Percentiles rank a stretch among this genome's conserved stretches.
phyloP scores from a whole-genome alignment of 2,113 vertebrate species.

The Pseudopipra pipra region DNA sequence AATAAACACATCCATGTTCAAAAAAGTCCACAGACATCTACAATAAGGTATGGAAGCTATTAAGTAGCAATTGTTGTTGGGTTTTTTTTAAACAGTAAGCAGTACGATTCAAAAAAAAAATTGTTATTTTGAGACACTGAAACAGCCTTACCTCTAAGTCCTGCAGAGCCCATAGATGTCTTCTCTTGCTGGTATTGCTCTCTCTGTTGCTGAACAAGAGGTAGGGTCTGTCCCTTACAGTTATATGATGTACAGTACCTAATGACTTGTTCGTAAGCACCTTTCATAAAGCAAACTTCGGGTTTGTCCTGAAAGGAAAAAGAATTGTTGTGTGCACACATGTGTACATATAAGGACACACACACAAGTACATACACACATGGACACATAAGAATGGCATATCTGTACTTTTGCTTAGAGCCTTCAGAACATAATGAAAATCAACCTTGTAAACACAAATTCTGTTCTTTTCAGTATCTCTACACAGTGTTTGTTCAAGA shows the following conservation, averaged over 20 bases:
- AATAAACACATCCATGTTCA: background rate
- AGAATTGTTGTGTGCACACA: background rate
- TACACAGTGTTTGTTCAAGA: background rate
- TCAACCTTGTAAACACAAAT: background rate
- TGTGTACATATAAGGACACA: background rate
- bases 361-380: background rate
- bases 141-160: constrained; percentile 85
- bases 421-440: background rate
- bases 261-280: constrained; percentile 94
- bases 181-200: constrained; percentile 93
- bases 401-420: background rate
- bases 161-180: constrained; percentile 89
- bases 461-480: background rate
- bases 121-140: background rate
- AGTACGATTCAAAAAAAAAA: background rate
- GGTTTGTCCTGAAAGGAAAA: constrained; percentile 81
- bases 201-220: constrained; percentile 87
- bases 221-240: constrained; percentile 79
- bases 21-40: background rate
- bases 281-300: constrained; percentile 91
- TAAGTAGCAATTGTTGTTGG: background rate
- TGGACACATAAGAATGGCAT: accelerated
- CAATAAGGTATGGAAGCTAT: background rate
- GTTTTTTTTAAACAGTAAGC: background rate
- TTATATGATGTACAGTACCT: constrained; percentile 87